phyloP scores from a whole-genome alignment of 2,113 vertebrate genomes.

The Miniopterus natalensis region DNA sequence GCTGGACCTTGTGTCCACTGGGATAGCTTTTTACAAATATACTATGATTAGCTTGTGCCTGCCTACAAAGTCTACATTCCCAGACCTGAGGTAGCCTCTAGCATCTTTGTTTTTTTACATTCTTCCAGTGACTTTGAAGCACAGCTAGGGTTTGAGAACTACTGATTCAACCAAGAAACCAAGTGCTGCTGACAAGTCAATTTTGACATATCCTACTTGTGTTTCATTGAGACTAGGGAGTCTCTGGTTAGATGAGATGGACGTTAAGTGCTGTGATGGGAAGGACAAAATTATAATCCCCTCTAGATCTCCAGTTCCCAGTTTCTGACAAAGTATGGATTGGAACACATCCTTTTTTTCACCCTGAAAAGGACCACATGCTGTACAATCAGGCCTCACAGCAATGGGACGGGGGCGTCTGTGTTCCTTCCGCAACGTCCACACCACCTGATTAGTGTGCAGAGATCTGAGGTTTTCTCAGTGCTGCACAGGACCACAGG shows the following conservation, averaged over 20 bases:
- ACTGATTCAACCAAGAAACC: background rate
- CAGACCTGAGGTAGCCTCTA: background rate
- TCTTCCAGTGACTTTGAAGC: background rate
- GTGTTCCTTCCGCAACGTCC: background rate
- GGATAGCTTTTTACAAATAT: background rate
- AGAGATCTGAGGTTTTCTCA: background rate
- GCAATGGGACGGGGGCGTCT: background rate
- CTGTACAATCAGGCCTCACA: background rate
- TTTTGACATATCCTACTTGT: background rate
- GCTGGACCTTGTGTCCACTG: background rate
- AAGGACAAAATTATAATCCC: background rate
- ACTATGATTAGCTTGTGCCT: background rate
- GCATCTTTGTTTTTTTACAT: background rate
- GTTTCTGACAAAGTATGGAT: background rate
- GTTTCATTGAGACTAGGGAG: background rate
- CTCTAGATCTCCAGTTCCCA: background rate
- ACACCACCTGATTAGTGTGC: rapidly evolving
- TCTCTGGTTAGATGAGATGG: background rate
- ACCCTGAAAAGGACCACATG: background rate
- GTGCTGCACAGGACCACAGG: background rate
- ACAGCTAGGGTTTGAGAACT: background rate
- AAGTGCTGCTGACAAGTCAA: background rate
- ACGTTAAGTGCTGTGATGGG: background rate
- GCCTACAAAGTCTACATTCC: background rate
- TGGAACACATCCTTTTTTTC: background rate